Conservation (phyloP, 1,140 invertebrate genomes). For the Drosophila orosa region DNA sequence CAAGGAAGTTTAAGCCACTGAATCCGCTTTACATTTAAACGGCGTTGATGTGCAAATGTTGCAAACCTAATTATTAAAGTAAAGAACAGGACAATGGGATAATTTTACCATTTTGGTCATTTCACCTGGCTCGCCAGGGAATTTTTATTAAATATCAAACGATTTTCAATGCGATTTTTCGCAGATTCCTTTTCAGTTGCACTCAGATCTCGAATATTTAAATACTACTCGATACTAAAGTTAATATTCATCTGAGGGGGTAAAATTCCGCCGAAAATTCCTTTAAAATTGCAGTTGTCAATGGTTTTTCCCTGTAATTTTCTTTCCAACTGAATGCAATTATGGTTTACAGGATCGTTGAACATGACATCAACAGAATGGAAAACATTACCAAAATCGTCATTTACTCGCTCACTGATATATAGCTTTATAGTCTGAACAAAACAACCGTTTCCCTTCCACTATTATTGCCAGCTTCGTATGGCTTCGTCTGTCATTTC, state of each 20-base stretch:
- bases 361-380: conserved; percentile 23
- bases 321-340: conserved; percentile 11
- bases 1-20: conserved; percentile 11
- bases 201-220: neutral
- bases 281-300: too few relatives aligned
- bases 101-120: too few relatives aligned
- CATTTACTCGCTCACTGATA: conserved; percentile 9
- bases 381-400: conserved; percentile 22
- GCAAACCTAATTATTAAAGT: neutral
- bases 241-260: neutral
- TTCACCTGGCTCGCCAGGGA: neutral
- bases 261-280: too few relatives aligned
- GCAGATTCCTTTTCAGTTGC: neutral
- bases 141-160: neutral
- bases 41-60: neutral
- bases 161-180: neutral
- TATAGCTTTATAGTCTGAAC: conserved; percentile 5
- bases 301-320: neutral
- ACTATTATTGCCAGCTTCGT: conserved; percentile 10
- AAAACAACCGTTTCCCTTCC: neutral
- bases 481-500: conserved; percentile 16
- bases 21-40: conserved; percentile 3
- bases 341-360: conserved; percentile 14
- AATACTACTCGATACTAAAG: neutral
- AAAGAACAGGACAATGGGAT: too few relatives aligned